Percentiles rank a stretch among this genome's conserved stretches.
Evolutionary conservation across 2,888 invertebrate genomes (phyloP).

Genomic region (Parapristionchus giblindavisi): DNA sequence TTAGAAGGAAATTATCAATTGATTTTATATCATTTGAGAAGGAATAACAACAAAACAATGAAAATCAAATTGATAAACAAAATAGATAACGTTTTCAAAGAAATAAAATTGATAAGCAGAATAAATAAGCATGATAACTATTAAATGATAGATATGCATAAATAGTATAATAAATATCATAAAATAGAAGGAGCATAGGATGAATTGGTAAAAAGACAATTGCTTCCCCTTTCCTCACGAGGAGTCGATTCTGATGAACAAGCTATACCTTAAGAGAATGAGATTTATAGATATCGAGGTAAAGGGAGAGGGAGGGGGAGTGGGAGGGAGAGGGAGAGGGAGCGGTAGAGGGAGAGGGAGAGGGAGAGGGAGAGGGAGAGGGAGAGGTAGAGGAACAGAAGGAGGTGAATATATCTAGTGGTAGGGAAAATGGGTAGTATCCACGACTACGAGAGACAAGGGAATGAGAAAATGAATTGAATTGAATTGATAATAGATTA

Average conservation of each 20-base stretch:
- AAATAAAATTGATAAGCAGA: background rate
- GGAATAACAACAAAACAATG: background rate
- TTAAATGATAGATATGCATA: too few relatives aligned
- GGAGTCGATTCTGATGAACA: too few relatives aligned
- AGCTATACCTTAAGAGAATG: too few relatives aligned
- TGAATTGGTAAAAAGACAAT: too few relatives aligned
- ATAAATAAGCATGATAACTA: too few relatives aligned
- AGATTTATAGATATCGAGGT: too few relatives aligned
- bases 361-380: conserved; percentile 4
- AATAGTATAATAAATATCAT: too few relatives aligned
- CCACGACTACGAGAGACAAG: conserved; percentile 25
- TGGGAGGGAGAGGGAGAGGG: background rate
- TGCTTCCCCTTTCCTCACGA: too few relatives aligned
- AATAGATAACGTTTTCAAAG: background rate
- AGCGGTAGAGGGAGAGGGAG: background rate
- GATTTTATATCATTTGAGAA: background rate
- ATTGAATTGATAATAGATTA: background rate
- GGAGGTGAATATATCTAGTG: too few relatives aligned
- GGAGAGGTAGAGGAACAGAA: background rate
- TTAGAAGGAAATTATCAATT: background rate
- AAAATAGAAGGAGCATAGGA: too few relatives aligned
- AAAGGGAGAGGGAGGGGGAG: background rate
- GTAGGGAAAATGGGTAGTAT: too few relatives aligned
- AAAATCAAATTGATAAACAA: background rate
- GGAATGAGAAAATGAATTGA: background rate